A percentile compares a stretch with the other conserved stretches of the same genome.
Conservation (phyloP, 2,113 vertebrate species). For the Dromas ardeola region DNA sequence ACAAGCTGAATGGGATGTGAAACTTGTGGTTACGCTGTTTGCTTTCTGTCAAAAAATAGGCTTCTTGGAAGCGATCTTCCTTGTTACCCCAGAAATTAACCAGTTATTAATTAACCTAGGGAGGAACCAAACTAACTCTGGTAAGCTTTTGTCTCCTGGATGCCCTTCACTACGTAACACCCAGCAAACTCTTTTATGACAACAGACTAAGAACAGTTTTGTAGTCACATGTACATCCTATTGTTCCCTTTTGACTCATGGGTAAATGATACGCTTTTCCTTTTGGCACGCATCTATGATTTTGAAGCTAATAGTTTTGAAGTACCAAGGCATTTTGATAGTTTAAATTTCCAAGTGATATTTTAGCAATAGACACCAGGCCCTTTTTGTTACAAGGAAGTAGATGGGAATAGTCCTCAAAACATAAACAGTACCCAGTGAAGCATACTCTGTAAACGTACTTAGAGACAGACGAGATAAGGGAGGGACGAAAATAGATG, state of each 20-base stretch:
- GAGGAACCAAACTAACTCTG: background rate
- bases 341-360: background rate
- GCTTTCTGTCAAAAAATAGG: background rate
- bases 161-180: background rate
- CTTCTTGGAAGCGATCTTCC: background rate
- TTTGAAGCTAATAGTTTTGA: background rate
- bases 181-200: background rate
- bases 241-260: background rate
- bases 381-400: too few species aligned
- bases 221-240: accelerated
- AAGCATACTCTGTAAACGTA: background rate
- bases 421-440: background rate
- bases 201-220: background rate
- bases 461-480: background rate
- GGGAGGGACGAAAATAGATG: background rate
- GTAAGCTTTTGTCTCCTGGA: background rate
- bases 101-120: background rate
- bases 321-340: background rate
- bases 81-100: background rate
- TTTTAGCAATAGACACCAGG: background rate
- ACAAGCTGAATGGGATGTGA: background rate
- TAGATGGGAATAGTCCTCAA: background rate
- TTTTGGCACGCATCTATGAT: background rate
- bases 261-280: background rate
- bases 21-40: background rate